These are phyloP conservation scores for Gastracanthus pulcherrimus DNA, from an alignment of 2,888 invertebrate genomes.

Conservation along the genomic window DNA sequence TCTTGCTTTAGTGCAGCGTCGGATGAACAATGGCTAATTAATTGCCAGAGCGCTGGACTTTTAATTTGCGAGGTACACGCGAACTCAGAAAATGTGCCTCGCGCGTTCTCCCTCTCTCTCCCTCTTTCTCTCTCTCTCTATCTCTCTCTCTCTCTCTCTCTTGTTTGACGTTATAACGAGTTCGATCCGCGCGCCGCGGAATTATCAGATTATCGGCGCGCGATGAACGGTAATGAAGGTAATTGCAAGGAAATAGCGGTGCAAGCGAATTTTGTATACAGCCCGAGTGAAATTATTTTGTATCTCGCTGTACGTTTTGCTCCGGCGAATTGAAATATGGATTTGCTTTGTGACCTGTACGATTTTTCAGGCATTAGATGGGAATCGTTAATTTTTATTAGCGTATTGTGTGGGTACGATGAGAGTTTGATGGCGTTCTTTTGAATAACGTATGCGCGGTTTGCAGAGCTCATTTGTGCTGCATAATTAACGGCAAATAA, in stretches of 20 bases:
- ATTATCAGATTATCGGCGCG: slow-evolving; percentile 40
- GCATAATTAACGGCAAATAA: background rate
- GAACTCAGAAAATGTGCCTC: slow-evolving; percentile 21
- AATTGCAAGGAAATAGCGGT: slow-evolving; percentile 37
- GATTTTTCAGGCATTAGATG: background rate
- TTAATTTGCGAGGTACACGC: background rate
- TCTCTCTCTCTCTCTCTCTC: no score
- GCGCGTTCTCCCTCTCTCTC: no score
- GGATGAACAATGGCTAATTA: slow-evolving; percentile 51
- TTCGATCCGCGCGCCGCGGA: slow-evolving; percentile 14
- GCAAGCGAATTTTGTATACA: no score
- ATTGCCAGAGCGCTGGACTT: slow-evolving; percentile 26
- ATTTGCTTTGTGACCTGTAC: background rate
- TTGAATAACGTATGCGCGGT: background rate
- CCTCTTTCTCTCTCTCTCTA: no score
- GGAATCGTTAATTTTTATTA: background rate
- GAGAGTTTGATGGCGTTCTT: background rate
- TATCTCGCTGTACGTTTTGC: background rate
- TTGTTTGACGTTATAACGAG: slow-evolving; percentile 43
- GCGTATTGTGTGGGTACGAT: background rate
- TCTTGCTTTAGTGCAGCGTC: background rate
- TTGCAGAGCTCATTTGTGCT: background rate
- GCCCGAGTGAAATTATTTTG: background rate
- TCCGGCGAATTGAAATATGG: no score
- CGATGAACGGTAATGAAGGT: slow-evolving; percentile 37